Conservation (phyloP, 2,113 vertebrate genomes). For the Neofelis nebulosa region DNA sequence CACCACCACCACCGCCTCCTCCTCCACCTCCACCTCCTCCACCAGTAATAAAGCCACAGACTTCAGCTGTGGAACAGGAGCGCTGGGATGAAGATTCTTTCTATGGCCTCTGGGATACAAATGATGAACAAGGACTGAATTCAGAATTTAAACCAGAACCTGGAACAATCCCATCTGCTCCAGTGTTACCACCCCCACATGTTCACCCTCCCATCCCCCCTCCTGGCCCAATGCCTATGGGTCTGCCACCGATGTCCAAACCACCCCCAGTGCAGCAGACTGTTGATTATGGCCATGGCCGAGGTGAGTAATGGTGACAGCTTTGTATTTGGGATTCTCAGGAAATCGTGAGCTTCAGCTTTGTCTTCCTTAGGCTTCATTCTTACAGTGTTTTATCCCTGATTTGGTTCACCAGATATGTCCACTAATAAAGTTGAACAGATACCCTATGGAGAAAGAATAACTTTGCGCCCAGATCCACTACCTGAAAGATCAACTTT, state of each 20-base stretch:
- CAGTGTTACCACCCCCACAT: slow-evolving; percentile 80
- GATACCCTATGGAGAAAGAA: slow-evolving; percentile 96
- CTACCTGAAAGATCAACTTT: slow-evolving; percentile 89
- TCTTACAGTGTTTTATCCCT: slow-evolving; percentile 21
- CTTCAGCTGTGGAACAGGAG: slow-evolving; percentile 84
- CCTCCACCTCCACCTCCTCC: slow-evolving; percentile 80
- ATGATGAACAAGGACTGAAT: slow-evolving; percentile 87
- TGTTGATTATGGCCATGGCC: slow-evolving; percentile 93
- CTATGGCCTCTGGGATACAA: slow-evolving; percentile 91
- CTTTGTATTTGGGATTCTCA: background rate
- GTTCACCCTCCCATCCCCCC: slow-evolving; percentile 81
- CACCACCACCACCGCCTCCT: slow-evolving; percentile 74
- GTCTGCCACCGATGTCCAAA: slow-evolving; percentile 85
- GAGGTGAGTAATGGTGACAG: slow-evolving; percentile 85
- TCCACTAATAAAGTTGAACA: slow-evolving; percentile 93
- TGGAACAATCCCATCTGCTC: slow-evolving; percentile 74
- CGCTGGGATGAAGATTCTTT: slow-evolving; percentile 91
- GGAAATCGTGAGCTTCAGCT: background rate
- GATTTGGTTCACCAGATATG: slow-evolving; percentile 83
- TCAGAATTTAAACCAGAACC: slow-evolving; percentile 83
- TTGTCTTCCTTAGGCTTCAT: slow-evolving; percentile 37
- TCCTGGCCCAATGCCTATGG: slow-evolving; percentile 80
- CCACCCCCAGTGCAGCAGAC: slow-evolving; percentile 92
- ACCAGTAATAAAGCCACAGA: slow-evolving; percentile 83
- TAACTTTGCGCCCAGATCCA: slow-evolving; percentile 95